Base-by-base conservation (phyloP, 2,797 vertebrate genomes). In the Momotus momota region DNA sequence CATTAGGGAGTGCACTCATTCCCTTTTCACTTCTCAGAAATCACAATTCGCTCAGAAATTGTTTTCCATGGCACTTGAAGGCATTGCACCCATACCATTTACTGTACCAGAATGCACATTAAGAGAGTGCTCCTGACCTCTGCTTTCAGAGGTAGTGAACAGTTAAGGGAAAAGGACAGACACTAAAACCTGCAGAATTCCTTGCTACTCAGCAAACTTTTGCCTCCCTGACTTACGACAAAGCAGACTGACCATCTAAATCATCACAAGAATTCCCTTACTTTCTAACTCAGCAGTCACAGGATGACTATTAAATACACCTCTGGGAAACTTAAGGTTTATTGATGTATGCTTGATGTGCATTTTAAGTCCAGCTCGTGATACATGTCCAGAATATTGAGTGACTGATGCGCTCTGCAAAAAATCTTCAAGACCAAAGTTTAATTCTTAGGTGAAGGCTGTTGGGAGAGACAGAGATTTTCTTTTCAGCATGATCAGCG, bases 281-380 rank as follows among this genome's bases (percentile, higher is more conserved):
- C 61, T 88, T 95, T 96, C 85, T 77, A 86, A 79, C 54, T 95
- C 93, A 94, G 94, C 86, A 90, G 73, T 78, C 29, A 1, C 21
- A 81, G 58, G 83, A 90, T 1, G 10, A 79, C 61, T 93, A 74
- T 95, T 94, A 95, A 95, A 88, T 73, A 79, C 49, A 45, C 87
- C 85, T 94, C 51, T 81, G 96, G 90, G 96, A 95, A 95, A 86
- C 70, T 72, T 95, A 79, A 79, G 62, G 54, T 79, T 95, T 94
- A 88, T 75, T 91, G 82, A 88, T 86, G 80, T 38, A 49, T 71
- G 33, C 48, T 78, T 71, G 64, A 94, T 90, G 49, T 81, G 79
- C 86, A 90, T 91, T 94, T 94, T 74, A 90, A 75, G 49, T 84
- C 70, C 77, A 81, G 49, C 17, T 88, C 75, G 49, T 49, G 41